These are phyloP conservation scores for Agrotis segetum DNA, from an alignment of 2,888 invertebrate genomes.

Conservation along the genomic window DNA sequence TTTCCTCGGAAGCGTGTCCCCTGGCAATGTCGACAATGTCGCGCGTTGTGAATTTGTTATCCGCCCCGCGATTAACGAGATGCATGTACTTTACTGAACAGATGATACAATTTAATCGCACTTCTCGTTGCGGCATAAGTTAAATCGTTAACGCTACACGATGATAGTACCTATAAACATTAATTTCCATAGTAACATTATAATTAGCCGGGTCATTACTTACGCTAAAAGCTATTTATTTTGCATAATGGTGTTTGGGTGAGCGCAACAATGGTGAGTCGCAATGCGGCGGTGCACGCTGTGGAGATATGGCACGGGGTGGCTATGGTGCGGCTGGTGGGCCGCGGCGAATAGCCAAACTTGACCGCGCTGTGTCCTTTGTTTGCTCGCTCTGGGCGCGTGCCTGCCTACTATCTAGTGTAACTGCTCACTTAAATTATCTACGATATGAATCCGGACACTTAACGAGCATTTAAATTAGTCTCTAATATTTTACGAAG, in stretches of 20 bases:
- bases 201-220: slow-evolving; percentile 80
- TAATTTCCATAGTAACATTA: slow-evolving; percentile 75
- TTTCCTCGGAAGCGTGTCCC: slow-evolving; percentile 77
- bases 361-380: slow-evolving; percentile 80
- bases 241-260: slow-evolving; percentile 84
- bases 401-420: slow-evolving; percentile 62
- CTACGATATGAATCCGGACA: slow-evolving; percentile 39
- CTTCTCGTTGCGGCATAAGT: slow-evolving; percentile 46
- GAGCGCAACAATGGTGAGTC: slow-evolving; percentile 79
- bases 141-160: slow-evolving; percentile 61
- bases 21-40: slow-evolving; percentile 76
- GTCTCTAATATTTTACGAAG: slow-evolving; percentile 29
- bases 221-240: slow-evolving; percentile 82
- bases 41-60: slow-evolving; percentile 82
- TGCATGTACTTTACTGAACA: slow-evolving; percentile 66
- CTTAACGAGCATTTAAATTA: slow-evolving; percentile 39
- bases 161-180: slow-evolving; percentile 65
- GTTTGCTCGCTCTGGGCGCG: slow-evolving; percentile 69
- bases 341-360: slow-evolving; percentile 79
- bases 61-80: slow-evolving; percentile 76
- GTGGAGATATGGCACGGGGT: slow-evolving; percentile 65
- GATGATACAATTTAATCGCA: slow-evolving; percentile 60
- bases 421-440: slow-evolving; percentile 70
- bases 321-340: slow-evolving; percentile 69
- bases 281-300: slow-evolving; percentile 72